Conservation (phyloP, 2,797 vertebrate genomes). For the Danio albolineatus region DNA sequence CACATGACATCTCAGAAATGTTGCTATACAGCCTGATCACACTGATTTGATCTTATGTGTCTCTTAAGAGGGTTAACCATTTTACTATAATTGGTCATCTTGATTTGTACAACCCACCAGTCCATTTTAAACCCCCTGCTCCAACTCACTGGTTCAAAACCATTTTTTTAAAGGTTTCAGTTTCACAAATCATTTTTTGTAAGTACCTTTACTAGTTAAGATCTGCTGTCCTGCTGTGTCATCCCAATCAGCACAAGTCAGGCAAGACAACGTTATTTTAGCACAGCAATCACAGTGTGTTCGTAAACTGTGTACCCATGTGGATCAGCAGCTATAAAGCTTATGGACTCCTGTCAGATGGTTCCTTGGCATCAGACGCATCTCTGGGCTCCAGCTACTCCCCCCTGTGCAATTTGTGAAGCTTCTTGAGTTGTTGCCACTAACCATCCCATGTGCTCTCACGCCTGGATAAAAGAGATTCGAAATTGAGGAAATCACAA, state of each 20-base stretch:
- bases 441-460: slow-evolving; percentile 13
- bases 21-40: no score
- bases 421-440: slow-evolving; percentile 16
- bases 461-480: slow-evolving; percentile 11
- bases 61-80: no score
- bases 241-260: slow-evolving; percentile 2
- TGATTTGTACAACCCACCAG: no score
- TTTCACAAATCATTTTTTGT: no score
- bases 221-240: slow-evolving; percentile 7
- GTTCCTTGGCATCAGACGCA: not conserved
- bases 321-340: slow-evolving; percentile 28
- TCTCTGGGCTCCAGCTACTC: slow-evolving; percentile 25
- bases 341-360: slow-evolving; percentile 29
- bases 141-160: no score
- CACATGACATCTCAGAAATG: no score
- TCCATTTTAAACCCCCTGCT: no score
- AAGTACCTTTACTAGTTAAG: slow-evolving; percentile 24
- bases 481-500: slow-evolving; percentile 1
- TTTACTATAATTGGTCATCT: no score
- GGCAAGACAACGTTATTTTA: slow-evolving; percentile 52
- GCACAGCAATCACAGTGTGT: slow-evolving; percentile 20
- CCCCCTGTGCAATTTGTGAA: slow-evolving; percentile 42
- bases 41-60: no score
- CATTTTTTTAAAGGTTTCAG: no score
- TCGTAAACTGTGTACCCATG: slow-evolving; percentile 36